phyloP scores from a whole-genome alignment of 2,888 invertebrate species.

The Calameuta filiformis region DNA sequence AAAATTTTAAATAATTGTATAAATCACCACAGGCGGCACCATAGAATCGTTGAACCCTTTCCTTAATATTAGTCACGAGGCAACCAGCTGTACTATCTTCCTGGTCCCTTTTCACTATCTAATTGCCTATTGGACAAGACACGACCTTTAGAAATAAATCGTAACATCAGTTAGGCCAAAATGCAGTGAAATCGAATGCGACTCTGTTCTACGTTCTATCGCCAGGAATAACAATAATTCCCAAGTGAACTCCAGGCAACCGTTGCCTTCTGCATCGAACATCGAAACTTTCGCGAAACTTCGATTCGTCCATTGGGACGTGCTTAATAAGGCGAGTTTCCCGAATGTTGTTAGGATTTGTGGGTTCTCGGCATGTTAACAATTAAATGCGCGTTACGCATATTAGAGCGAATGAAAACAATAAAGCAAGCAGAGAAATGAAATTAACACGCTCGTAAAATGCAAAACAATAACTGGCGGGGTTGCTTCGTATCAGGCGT shows the following conservation, averaged over 20 bases:
- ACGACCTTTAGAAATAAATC: neutral
- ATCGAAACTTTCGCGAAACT: neutral
- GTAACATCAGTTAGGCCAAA: neutral
- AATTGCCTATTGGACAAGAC: too few relatives aligned
- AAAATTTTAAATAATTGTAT: too few relatives aligned
- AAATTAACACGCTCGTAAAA: slow-evolving; percentile 51
- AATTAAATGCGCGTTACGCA: slow-evolving; percentile 33
- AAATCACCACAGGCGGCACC: too few relatives aligned
- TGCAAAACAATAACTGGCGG: slow-evolving; percentile 37
- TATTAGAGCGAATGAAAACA: slow-evolving; percentile 39
- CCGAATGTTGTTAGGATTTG: neutral
- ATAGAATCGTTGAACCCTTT: too few relatives aligned
- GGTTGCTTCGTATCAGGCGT: neutral
- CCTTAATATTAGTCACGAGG: too few relatives aligned
- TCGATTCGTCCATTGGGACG: neutral
- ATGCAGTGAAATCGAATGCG: neutral
- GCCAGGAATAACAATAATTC: neutral
- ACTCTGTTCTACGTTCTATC: neutral
- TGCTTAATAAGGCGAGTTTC: neutral
- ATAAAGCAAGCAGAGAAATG: slow-evolving; percentile 40
- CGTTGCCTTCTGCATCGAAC: neutral
- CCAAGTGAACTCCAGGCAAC: neutral
- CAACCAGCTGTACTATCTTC: too few relatives aligned
- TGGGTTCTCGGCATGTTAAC: slow-evolving; percentile 30
- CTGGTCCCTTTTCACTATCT: too few relatives aligned